These are phyloP conservation scores for Phalacrocorax aristotelis DNA, from an alignment of 2,113 vertebrate genomes.

Conservation along the genomic window DNA sequence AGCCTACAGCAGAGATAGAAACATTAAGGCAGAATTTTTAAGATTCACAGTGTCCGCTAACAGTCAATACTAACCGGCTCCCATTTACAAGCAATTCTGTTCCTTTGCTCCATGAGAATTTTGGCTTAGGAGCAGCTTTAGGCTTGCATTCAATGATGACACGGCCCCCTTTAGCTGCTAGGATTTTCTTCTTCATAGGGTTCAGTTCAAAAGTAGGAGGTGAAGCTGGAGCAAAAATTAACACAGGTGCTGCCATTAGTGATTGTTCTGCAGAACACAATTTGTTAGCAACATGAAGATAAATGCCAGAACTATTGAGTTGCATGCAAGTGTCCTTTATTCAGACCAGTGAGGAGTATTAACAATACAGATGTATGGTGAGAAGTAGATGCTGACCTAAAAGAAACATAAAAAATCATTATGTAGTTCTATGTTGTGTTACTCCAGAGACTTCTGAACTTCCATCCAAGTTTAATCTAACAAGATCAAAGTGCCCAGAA, in stretches of 20 bases:
- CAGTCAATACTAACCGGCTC: conserved; percentile 80
- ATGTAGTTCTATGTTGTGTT: neutral
- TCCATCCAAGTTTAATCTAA: neutral
- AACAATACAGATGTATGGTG: neutral
- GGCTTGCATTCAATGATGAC: conserved; percentile 92
- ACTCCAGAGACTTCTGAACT: neutral
- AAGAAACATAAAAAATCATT: neutral
- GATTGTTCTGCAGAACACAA: neutral
- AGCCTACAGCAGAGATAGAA: neutral
- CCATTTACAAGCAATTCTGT: conserved; percentile 91
- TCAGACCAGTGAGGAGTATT: neutral
- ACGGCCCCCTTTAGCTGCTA: conserved; percentile 87
- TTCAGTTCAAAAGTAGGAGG: conserved; percentile 91
- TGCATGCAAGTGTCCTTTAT: neutral
- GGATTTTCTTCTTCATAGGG: conserved; percentile 86
- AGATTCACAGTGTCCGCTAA: neutral
- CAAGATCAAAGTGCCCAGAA: neutral
- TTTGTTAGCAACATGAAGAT: neutral
- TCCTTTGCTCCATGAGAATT: conserved; percentile 92
- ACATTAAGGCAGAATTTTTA: neutral
- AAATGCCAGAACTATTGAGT: neutral
- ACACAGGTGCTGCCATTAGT: neutral
- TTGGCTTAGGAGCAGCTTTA: conserved; percentile 89
- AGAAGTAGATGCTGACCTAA: neutral
- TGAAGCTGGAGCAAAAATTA: conserved; percentile 76